phyloP scores from a whole-genome alignment of 2,888 invertebrate species.

The Megaustenia siamemsis region DNA sequence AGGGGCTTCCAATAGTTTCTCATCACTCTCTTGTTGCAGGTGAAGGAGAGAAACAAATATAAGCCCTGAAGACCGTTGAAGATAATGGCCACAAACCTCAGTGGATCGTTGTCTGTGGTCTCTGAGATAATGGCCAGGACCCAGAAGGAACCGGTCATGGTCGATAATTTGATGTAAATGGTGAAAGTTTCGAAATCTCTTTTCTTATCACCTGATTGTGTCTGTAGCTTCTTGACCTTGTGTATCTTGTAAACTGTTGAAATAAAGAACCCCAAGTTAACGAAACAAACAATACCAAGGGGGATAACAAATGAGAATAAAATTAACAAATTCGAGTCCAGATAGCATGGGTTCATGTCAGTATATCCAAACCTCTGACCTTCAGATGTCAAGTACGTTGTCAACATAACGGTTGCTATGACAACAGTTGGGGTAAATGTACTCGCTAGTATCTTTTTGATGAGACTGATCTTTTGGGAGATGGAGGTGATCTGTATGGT shows the following conservation, averaged over 20 bases:
- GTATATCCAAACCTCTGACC: slow-evolving; percentile 31
- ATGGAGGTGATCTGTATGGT: neutral
- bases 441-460: neutral
- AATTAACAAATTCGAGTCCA: neutral
- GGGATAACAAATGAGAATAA: slow-evolving; percentile 18
- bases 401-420: neutral
- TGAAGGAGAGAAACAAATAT: slow-evolving; percentile 46
- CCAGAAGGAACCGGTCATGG: slow-evolving; percentile 50
- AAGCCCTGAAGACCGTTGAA: slow-evolving; percentile 49
- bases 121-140: slow-evolving; percentile 27
- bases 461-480: neutral
- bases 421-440: neutral
- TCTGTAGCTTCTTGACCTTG: slow-evolving; percentile 28
- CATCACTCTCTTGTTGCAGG: slow-evolving; percentile 41
- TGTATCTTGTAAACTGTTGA: slow-evolving; percentile 27
- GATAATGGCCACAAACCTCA: slow-evolving; percentile 28
- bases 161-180: slow-evolving; percentile 49
- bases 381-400: neutral
- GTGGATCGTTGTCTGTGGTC: slow-evolving; percentile 24
- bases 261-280: slow-evolving; percentile 25
- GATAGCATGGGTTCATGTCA: neutral
- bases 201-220: neutral
- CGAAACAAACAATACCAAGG: neutral
- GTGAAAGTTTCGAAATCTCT: slow-evolving; percentile 12
- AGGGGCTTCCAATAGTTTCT: neutral